Percentiles rank a stretch among this genome's conserved stretches.
Evolutionary conservation across 2,888 invertebrate genomes (phyloP).

Genomic region (Magallana nippona): DNA sequence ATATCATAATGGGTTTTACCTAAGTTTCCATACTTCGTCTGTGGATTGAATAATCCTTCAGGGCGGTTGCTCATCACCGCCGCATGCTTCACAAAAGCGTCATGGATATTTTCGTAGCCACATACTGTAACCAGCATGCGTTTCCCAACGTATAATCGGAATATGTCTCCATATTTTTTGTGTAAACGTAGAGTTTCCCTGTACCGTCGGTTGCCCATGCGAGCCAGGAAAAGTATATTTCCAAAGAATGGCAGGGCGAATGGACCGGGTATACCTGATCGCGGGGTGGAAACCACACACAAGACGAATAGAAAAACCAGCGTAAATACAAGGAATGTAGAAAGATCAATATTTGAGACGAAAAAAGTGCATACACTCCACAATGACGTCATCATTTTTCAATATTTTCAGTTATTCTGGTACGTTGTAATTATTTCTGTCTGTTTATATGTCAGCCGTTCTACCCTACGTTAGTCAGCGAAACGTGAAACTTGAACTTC

Average conservation of each 20-base stretch:
- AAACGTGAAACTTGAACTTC: no score
- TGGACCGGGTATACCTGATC: conserved; percentile 12
- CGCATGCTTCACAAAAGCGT: conserved; percentile 22
- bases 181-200: not conserved
- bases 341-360: not conserved
- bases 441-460: no score
- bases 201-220: not conserved
- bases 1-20: no score
- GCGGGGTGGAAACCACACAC: not conserved
- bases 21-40: no score
- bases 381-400: not conserved
- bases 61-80: not conserved
- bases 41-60: no score
- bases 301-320: not conserved
- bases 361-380: not conserved
- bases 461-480: no score
- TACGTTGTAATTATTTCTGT: no score
- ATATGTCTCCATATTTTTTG: conserved; percentile 2
- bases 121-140: not conserved
- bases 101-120: not conserved
- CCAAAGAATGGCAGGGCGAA: conserved; percentile 22
- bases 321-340: not conserved
- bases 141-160: conserved; percentile 24
- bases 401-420: no score
- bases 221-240: not conserved